Percentiles rank a stretch among this genome's conserved stretches.
These are phyloP conservation scores for Dermolepida albohirtum DNA, from an alignment of 2,888 invertebrate genomes.

Conservation along the genomic window DNA sequence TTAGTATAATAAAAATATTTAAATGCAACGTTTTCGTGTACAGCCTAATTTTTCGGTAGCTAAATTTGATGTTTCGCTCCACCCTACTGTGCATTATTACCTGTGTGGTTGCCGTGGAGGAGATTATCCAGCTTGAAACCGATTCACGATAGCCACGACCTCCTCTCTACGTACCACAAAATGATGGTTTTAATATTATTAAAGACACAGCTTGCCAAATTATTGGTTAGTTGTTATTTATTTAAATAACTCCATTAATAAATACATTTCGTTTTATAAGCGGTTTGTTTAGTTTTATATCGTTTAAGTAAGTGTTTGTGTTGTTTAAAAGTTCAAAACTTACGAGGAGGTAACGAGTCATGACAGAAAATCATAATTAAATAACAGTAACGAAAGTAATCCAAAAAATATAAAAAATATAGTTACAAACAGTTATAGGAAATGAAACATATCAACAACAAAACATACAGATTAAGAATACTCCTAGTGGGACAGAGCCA, in stretches of 20 bases:
- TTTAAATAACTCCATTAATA: slow-evolving; percentile 36
- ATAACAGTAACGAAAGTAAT: slow-evolving; percentile 48
- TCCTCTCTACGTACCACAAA: slow-evolving; percentile 64
- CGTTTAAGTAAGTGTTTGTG: slow-evolving; percentile 43
- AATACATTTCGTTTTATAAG: slow-evolving; percentile 16
- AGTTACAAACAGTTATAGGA: slow-evolving; percentile 53
- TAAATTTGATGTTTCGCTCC: slow-evolving; percentile 17
- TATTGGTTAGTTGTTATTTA: slow-evolving; percentile 31
- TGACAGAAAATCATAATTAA: slow-evolving; percentile 50
- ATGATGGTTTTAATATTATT: slow-evolving; percentile 59
- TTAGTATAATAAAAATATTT: neutral
- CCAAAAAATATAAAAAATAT: slow-evolving; percentile 46
- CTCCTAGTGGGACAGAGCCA: slow-evolving; percentile 68
- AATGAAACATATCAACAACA: slow-evolving; percentile 65
- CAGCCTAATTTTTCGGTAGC: neutral
- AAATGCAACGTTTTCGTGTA: neutral
- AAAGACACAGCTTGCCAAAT: slow-evolving; percentile 52
- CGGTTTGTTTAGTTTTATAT: slow-evolving; percentile 37
- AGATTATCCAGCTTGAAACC: slow-evolving; percentile 45
- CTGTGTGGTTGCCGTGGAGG: slow-evolving; percentile 60
- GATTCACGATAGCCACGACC: slow-evolving; percentile 56
- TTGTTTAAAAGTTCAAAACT: slow-evolving; percentile 44
- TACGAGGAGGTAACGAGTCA: slow-evolving; percentile 67
- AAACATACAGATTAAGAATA: slow-evolving; percentile 66
- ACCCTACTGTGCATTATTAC: slow-evolving; percentile 56